A percentile compares a stretch with the other conserved stretches of the same genome.
Conservation (phyloP, 2,113 vertebrate species). For the Pollimyrus isidori region DNA sequence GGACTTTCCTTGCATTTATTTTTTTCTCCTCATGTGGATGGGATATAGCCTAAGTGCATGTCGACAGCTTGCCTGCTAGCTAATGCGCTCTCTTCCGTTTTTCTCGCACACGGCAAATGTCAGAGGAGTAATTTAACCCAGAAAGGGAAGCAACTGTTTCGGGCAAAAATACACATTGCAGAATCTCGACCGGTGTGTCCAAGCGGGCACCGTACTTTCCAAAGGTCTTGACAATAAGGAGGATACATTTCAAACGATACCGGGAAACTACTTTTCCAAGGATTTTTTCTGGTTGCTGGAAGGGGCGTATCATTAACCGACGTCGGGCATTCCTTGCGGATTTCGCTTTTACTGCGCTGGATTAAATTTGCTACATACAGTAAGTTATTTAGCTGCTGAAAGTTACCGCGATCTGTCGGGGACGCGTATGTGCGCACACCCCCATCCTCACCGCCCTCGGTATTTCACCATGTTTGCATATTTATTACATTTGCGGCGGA, state of each 20-base stretch:
- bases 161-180: not conserved
- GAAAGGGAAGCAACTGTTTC: conserved; percentile 22
- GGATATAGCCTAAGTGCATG: conserved; percentile 23
- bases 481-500: not conserved
- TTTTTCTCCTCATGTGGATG: not conserved
- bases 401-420: not conserved
- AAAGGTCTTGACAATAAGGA: conserved; percentile 20
- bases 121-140: conserved; percentile 26
- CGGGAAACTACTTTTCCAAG: conserved; percentile 20
- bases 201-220: conserved; percentile 8
- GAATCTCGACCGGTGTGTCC: conserved; percentile 2
- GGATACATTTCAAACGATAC: conserved; percentile 16
- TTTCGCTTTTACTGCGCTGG: conserved; percentile 1
- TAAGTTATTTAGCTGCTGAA: conserved; percentile 16
- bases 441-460: not conserved
- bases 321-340: conserved; percentile 21
- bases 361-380: conserved; percentile 9
- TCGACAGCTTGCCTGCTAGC: conserved; percentile 26
- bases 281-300: conserved; percentile 19
- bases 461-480: not conserved
- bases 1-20: not conserved
- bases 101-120: conserved; percentile 24
- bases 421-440: not conserved
- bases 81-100: conserved; percentile 42
- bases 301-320: conserved; percentile 28